These are phyloP conservation scores for Acanthacorydalis orientalis DNA, from an alignment of 2,888 invertebrate genomes.

Conservation along the genomic window DNA sequence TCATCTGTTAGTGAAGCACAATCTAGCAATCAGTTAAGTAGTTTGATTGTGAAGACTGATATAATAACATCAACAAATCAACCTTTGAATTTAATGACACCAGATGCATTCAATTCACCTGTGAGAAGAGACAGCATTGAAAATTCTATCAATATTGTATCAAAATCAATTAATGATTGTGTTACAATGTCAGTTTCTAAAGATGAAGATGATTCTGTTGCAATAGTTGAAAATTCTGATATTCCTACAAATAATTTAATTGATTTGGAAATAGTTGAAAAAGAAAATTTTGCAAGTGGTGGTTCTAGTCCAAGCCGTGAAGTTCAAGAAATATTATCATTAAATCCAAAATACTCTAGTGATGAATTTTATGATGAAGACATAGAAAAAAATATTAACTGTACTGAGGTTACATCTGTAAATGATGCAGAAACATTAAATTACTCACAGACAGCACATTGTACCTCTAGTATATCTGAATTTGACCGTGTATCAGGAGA, in stretches of 20 bases:
- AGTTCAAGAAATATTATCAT: slow-evolving; percentile 71
- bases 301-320: slow-evolving; percentile 81
- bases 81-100: slow-evolving; percentile 64
- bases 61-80: slow-evolving; percentile 20
- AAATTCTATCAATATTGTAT: slow-evolving; percentile 12
- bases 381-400: background rate
- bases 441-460: background rate
- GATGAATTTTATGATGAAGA: slow-evolving; percentile 6
- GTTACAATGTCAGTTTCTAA: background rate
- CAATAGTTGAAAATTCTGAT: background rate
- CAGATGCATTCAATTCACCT: slow-evolving; percentile 63
- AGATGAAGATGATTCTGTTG: background rate
- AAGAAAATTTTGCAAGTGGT: slow-evolving; percentile 47
- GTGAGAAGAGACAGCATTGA: slow-evolving; percentile 28
- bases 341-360: slow-evolving; percentile 28
- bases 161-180: slow-evolving; percentile 10
- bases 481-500: background rate
- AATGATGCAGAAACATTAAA: slow-evolving; percentile 14
- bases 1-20: background rate
- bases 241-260: background rate
- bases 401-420: slow-evolving; percentile 12
- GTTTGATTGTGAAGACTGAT: slow-evolving; percentile 13
- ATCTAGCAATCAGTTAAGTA: slow-evolving; percentile 1
- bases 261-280: slow-evolving; percentile 7
- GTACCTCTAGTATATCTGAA: background rate